phyloP scores from a whole-genome alignment of 2,797 vertebrate species.

The Hoplostethus atlanticus region DNA sequence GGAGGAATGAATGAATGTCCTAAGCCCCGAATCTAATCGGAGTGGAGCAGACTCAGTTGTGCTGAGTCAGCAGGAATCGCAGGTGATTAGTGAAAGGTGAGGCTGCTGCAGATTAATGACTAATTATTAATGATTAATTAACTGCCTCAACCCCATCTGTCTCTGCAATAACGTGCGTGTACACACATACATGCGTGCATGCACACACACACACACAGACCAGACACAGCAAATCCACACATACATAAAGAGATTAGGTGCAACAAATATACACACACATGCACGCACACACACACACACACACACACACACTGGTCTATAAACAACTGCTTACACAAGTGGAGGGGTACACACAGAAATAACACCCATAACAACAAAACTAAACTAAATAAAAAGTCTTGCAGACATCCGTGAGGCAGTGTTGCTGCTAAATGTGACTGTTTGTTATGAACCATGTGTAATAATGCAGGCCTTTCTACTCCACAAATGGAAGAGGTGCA shows the following conservation, averaged over 20 bases:
- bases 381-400: too few relatives aligned
- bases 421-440: too few relatives aligned
- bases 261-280: neutral
- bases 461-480: too few relatives aligned
- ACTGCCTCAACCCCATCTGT: conserved; percentile 63
- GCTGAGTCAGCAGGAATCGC: conserved; percentile 76
- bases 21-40: conserved; percentile 75
- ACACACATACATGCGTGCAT: neutral
- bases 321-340: neutral
- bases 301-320: conserved; percentile 1
- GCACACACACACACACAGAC: conserved; percentile 22
- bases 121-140: too few relatives aligned
- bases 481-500: too few relatives aligned
- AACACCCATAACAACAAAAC: too few relatives aligned
- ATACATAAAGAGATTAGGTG: neutral
- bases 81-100: conserved; percentile 76
- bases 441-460: too few relatives aligned
- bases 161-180: conserved; percentile 19
- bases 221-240: conserved; percentile 10
- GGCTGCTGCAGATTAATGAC: conserved; percentile 75
- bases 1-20: conserved; percentile 54
- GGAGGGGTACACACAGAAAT: too few relatives aligned
- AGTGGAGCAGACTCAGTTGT: conserved; percentile 52
- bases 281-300: neutral
- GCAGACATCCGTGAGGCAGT: too few relatives aligned